A percentile compares a stretch with the other conserved stretches of the same genome.
Conservation (phyloP, 2,797 vertebrate genomes). For the Buceros bicornis region DNA sequence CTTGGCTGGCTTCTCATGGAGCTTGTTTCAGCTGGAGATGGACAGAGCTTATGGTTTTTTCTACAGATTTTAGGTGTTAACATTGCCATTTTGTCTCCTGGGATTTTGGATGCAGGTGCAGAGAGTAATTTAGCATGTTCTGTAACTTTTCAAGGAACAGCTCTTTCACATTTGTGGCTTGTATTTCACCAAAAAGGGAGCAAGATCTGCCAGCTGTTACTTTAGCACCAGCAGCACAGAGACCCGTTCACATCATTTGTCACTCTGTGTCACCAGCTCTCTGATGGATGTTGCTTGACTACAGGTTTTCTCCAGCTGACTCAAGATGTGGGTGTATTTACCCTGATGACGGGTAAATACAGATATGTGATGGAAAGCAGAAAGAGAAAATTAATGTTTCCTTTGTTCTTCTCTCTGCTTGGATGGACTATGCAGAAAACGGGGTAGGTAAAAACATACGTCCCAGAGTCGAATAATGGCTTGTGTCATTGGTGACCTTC, state of each 20-base stretch:
- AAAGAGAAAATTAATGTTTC: neutral
- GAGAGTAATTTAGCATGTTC: neutral
- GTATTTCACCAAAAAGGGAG: neutral
- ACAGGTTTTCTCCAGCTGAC: neutral
- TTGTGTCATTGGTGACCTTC: neutral
- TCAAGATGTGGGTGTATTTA: neutral
- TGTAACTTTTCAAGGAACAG: neutral
- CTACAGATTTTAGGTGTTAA: neutral
- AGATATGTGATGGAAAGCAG: neutral
- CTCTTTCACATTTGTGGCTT: neutral
- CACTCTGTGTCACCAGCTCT: neutral
- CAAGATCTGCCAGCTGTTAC: neutral
- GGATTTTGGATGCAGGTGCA: neutral
- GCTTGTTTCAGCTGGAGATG: neutral
- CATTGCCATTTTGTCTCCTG: neutral
- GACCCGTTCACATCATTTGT: fast-evolving
- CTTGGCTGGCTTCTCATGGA: slow-evolving; percentile 1
- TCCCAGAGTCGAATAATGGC: neutral
- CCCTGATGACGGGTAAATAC: neutral
- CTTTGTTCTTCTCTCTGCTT: neutral
- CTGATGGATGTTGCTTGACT: neutral
- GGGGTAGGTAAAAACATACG: neutral
- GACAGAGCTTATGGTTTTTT: neutral
- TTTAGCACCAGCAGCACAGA: neutral
- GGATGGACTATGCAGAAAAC: neutral